These are phyloP conservation scores for Jordanella pulchra DNA, from an alignment of 2,797 vertebrate genomes.

Conservation along the genomic window DNA sequence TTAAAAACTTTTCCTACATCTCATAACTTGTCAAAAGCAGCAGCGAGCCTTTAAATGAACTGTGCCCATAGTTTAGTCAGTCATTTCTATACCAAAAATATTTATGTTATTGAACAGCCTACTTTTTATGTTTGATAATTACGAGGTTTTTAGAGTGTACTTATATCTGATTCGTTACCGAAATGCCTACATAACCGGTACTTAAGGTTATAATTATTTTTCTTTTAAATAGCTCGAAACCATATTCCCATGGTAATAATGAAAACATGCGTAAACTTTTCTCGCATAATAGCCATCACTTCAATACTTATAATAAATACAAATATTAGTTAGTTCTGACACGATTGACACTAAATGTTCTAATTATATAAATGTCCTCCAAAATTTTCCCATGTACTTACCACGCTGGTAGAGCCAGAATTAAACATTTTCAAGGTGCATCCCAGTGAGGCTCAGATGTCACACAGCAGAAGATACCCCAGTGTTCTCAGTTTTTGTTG, in stretches of 20 bases:
- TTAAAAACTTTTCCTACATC: background rate
- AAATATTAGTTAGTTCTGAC: background rate
- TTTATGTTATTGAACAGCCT: no score
- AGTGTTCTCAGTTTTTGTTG: no score
- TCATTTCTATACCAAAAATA: no score
- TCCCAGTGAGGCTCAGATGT: constrained; percentile 62
- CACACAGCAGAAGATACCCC: constrained; percentile 13
- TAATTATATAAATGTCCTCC: background rate
- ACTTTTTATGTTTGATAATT: background rate
- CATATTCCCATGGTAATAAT: background rate
- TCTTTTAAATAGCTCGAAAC: background rate
- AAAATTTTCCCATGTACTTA: constrained; percentile 63
- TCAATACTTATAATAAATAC: background rate
- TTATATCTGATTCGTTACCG: no score
- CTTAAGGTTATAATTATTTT: background rate
- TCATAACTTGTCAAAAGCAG: no score
- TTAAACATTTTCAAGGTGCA: constrained; percentile 79
- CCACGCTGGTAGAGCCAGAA: constrained; percentile 79
- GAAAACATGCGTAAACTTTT: background rate
- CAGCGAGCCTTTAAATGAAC: background rate
- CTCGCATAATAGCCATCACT: background rate
- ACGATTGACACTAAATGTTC: background rate
- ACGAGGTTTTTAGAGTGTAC: no score
- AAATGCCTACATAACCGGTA: background rate
- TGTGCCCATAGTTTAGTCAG: no score